A percentile compares a stretch with the other conserved stretches of the same genome.
Evolutionary conservation across 1,140 invertebrate genomes (phyloP).

Genomic region (Ceratosolen solmsi): DNA sequence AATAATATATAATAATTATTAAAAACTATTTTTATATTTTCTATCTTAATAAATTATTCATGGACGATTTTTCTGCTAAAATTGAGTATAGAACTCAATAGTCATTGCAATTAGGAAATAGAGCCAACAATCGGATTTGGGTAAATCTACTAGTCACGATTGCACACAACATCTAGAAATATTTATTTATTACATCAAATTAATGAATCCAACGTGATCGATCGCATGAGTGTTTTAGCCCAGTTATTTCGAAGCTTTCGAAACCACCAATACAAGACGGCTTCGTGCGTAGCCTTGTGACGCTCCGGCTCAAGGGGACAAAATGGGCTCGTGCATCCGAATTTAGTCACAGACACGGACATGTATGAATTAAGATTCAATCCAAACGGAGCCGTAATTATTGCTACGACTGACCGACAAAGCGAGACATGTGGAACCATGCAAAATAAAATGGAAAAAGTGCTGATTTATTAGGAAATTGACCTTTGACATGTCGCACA

Average conservation of each 20-base stretch:
- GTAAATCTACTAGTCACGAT: too few relatives aligned
- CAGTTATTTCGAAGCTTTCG: background rate
- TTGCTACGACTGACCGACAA: background rate
- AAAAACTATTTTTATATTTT: too few relatives aligned
- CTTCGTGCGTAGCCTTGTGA: background rate
- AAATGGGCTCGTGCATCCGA: background rate
- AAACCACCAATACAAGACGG: background rate
- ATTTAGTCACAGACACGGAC: background rate
- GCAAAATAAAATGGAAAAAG: background rate
- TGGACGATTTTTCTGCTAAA: too few relatives aligned
- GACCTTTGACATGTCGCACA: constrained; percentile 40
- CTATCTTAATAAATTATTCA: too few relatives aligned
- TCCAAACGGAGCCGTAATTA: constrained; percentile 20
- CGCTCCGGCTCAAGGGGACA: constrained; percentile 18
- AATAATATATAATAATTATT: too few relatives aligned
- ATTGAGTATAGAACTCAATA: too few relatives aligned
- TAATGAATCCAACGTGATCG: background rate
- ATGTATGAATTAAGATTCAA: background rate
- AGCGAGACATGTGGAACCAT: constrained; percentile 4
- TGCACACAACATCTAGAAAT: too few relatives aligned
- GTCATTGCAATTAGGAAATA: too few relatives aligned
- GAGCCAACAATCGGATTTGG: too few relatives aligned
- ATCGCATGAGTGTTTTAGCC: background rate
- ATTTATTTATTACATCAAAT: background rate
- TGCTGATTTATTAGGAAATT: constrained; percentile 38